Percentiles rank a stretch among this genome's conserved stretches.
Evolutionary conservation across 2,113 vertebrate species (phyloP).

Genomic region (Pimephales promelas): DNA sequence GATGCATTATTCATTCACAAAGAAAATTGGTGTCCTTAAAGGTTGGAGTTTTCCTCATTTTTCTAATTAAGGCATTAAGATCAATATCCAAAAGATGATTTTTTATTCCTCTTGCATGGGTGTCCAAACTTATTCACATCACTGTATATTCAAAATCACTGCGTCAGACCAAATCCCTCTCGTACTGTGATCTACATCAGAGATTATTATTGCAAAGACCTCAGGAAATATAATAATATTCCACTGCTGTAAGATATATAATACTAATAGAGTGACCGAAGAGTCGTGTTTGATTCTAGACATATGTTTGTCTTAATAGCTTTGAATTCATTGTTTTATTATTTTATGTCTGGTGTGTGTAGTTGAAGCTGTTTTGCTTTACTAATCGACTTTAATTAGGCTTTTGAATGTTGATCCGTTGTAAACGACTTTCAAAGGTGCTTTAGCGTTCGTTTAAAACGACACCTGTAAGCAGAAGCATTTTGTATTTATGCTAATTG

Average conservation of each 20-base stretch:
- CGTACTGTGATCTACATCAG: background rate
- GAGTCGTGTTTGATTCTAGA: background rate
- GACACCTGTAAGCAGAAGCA: background rate
- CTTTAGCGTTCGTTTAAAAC: background rate
- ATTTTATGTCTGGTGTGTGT: background rate
- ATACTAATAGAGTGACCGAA: constrained; percentile 13
- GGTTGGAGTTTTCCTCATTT: too few relatives aligned
- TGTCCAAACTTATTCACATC: too few relatives aligned
- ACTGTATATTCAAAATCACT: background rate
- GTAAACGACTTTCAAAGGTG: background rate
- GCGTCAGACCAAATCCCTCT: constrained; percentile 3
- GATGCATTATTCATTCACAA: too few relatives aligned
- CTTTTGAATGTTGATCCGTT: background rate
- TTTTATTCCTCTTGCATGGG: too few relatives aligned
- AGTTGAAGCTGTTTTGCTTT: background rate
- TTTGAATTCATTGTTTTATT: background rate
- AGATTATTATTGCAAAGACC: background rate
- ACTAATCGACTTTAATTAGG: background rate
- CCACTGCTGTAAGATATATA: background rate
- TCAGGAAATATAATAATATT: constrained; percentile 7
- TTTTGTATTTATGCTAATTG: constrained; percentile 13
- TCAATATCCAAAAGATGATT: too few relatives aligned
- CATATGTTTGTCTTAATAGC: background rate
- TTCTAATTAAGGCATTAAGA: too few relatives aligned
- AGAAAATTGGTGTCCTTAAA: too few relatives aligned